Conservation (phyloP, 2,797 vertebrate genomes). For the Cynopterus sphinx region DNA sequence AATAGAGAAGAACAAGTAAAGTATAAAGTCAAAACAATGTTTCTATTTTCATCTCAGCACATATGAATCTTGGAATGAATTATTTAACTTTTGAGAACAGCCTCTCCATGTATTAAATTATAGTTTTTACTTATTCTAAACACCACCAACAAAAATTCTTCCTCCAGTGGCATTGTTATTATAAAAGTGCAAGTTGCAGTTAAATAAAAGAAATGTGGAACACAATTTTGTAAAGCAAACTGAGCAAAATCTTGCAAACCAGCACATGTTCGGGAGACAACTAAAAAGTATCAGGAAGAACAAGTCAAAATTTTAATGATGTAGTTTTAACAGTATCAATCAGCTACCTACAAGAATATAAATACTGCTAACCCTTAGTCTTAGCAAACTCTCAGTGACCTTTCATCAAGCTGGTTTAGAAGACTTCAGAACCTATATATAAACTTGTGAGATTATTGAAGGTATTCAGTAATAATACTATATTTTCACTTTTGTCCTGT, state of each 20-base stretch:
- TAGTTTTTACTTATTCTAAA: constrained; percentile 48
- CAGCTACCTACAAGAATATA: neutral
- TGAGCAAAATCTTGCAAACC: neutral
- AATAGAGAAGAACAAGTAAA: neutral
- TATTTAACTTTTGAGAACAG: constrained; percentile 52
- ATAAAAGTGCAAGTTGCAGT: constrained; percentile 5
- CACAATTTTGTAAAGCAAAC: neutral
- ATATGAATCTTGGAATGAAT: constrained; percentile 40
- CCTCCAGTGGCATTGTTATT: constrained; percentile 16
- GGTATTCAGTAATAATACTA: neutral
- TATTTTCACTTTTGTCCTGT: neutral
- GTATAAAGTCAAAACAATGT: neutral
- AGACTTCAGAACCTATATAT: neutral
- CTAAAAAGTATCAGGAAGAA: neutral
- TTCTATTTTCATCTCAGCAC: constrained; percentile 8
- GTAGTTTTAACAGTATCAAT: neutral
- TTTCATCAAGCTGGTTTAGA: neutral
- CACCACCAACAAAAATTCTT: constrained; percentile 20
- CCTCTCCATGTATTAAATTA: constrained; percentile 45
- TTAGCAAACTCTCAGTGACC: neutral
- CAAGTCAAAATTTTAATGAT: neutral
- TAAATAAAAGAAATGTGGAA: constrained; percentile 35
- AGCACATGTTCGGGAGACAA: neutral
- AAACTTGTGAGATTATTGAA: neutral
- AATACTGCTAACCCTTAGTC: neutral